Conservation (phyloP, 2,888 invertebrate species). For the Noctua janthina region DNA sequence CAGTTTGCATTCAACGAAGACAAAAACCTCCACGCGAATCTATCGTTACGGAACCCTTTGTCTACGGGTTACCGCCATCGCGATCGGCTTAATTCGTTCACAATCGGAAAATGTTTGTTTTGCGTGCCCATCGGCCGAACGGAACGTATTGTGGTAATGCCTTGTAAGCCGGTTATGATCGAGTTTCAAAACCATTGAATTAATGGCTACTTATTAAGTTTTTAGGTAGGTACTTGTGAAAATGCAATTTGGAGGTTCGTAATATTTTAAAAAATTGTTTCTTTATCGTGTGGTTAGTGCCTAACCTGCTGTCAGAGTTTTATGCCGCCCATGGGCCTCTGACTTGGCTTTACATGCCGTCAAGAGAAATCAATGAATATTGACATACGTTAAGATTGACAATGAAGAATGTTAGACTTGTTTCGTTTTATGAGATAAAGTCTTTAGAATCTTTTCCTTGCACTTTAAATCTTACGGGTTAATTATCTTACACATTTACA, state of each 20-base stretch:
- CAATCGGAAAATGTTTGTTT: constrained; percentile 64
- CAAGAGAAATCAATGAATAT: too few species aligned
- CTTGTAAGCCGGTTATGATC: constrained; percentile 33
- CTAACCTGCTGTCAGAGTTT: too few species aligned
- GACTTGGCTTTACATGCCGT: too few species aligned
- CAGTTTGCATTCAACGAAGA: constrained; percentile 48
- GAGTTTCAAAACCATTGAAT: constrained; percentile 20
- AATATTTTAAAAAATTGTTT: background rate
- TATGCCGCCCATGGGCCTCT: too few species aligned
- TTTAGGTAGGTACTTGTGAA: background rate
- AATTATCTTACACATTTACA: too few species aligned
- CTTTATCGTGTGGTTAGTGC: too few species aligned
- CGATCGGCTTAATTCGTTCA: constrained; percentile 57
- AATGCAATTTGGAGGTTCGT: background rate
- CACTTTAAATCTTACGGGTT: too few species aligned
- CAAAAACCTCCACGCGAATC: constrained; percentile 62
- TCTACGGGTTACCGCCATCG: constrained; percentile 42
- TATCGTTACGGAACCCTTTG: constrained; percentile 63
- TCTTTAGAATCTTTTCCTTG: too few species aligned
- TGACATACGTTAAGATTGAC: background rate
- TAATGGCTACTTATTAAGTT: constrained; percentile 2
- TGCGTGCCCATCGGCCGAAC: constrained; percentile 58
- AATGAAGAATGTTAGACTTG: too few species aligned
- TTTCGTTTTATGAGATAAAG: too few species aligned
- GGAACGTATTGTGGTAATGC: constrained; percentile 51